These are phyloP conservation scores for Siniperca knerii DNA, from an alignment of 2,113 vertebrate species.

Conservation along the genomic window DNA sequence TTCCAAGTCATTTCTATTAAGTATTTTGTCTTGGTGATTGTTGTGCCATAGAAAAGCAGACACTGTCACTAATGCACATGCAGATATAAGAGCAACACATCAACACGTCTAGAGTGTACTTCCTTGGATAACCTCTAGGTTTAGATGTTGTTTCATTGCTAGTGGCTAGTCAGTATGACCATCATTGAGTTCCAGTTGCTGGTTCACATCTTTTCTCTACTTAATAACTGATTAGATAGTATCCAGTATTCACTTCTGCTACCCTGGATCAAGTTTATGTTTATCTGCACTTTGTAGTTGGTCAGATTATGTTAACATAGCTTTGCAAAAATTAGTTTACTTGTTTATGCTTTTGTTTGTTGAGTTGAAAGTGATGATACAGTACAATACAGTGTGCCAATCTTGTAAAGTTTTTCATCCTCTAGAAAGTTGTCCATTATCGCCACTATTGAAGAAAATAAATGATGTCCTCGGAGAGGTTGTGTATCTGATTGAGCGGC, in stretches of 20 bases:
- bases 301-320: neutral
- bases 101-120: neutral
- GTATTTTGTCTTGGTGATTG: neutral
- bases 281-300: neutral
- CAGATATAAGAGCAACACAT: neutral
- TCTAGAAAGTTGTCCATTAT: constrained; percentile 67
- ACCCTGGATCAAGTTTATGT: constrained; percentile 1
- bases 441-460: constrained; percentile 83
- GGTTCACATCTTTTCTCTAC: constrained; percentile 6
- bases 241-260: neutral
- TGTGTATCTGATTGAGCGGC: constrained; percentile 85
- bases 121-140: neutral
- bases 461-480: constrained; percentile 86
- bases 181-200: constrained; percentile 12
- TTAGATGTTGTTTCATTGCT: neutral
- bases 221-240: neutral
- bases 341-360: neutral
- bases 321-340: neutral
- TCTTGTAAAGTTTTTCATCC: constrained; percentile 37
- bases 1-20: neutral
- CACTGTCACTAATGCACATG: neutral
- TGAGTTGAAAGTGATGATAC: neutral
- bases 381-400: neutral
- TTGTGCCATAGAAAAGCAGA: neutral
- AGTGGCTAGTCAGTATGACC: neutral